Base-by-base conservation (phyloP, 2,888 invertebrate genomes). In the Junonia oenone region DNA sequence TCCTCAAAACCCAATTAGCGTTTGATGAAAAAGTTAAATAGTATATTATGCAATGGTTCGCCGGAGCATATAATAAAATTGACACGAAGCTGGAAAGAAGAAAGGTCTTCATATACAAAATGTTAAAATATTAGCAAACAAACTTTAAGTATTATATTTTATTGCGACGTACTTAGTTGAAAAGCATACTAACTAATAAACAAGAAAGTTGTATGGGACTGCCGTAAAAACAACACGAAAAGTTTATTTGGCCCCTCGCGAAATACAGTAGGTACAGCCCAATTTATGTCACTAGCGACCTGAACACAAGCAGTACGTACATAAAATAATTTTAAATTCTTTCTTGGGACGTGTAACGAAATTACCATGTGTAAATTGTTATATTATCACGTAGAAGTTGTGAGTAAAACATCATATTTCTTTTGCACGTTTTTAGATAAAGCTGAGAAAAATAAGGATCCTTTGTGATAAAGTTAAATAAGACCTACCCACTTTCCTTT, bases 201-300 rank as follows among this genome's bases (percentile, higher is more conserved):
- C 38, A 40, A 40, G 38, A 40, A 19, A 40, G 38, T 38, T 40
- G 38, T 19, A 19, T 33, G n/a, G 31, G n/a, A 19, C 38, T 40
- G 38, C 38, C 38, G 38, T 40, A 40, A 40, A 40, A 40, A 40
- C 19, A 40, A 40, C 38, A 33, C 45, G 29, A 14, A 13, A 46
- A 53, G 27, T 53, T 53, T 53, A 47, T 53, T 47, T 31, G 22
- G 47, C 46, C 31, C 8, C 53, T 52, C 17, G 27, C 38, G n/a
- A 38, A 53, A 47, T 38, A 47, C n/a, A 40, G 19, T 35, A 35
- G 35, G 35, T 40, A 19, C 38, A n/a, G 38, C 26, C 26, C 17
- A 53, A 53, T 46, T 38, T 53, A 53, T 29, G 37, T 46, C 31
- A 53, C 29, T 46, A 53, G 29, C 47, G 29, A 53, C 37, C 29